phyloP scores from a whole-genome alignment of 2,888 invertebrate genomes.

The Andrena minutula region DNA sequence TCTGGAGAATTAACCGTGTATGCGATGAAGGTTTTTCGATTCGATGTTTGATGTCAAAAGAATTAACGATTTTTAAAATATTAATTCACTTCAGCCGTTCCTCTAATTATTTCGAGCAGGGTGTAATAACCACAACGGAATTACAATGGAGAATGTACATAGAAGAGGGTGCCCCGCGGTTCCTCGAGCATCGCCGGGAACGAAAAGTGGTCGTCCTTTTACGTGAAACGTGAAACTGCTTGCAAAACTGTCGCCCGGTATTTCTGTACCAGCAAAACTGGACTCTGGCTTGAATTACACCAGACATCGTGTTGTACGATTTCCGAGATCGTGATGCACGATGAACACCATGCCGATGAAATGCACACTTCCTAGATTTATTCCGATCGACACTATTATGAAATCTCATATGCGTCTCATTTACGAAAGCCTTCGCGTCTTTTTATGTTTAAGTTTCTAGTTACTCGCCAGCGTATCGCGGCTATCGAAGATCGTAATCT shows the following conservation, averaged over 20 bases:
- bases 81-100: too few species aligned
- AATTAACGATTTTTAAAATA: too few species aligned
- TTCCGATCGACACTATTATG: constrained; percentile 31
- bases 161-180: background rate
- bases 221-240: constrained; percentile 59
- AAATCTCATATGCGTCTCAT: constrained; percentile 28
- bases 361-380: constrained; percentile 42
- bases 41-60: too few species aligned
- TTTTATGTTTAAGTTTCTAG: constrained; percentile 5
- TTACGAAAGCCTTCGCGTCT: constrained; percentile 6
- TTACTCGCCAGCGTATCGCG: background rate
- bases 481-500: too few species aligned
- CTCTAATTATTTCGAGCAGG: background rate
- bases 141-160: background rate
- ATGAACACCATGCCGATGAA: constrained; percentile 42
- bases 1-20: too few species aligned
- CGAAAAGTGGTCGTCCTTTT: constrained; percentile 63
- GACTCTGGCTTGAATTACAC: constrained; percentile 69
- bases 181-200: constrained; percentile 6
- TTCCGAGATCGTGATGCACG: constrained; percentile 59
- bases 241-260: constrained; percentile 70
- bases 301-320: constrained; percentile 61
- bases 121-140: background rate
- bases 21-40: too few species aligned
- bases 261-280: constrained; percentile 72